Percentiles rank a stretch among this genome's conserved stretches.
These are phyloP conservation scores for Sebastes iracundus DNA, from an alignment of 2,797 vertebrate genomes.

Conservation along the genomic window DNA sequence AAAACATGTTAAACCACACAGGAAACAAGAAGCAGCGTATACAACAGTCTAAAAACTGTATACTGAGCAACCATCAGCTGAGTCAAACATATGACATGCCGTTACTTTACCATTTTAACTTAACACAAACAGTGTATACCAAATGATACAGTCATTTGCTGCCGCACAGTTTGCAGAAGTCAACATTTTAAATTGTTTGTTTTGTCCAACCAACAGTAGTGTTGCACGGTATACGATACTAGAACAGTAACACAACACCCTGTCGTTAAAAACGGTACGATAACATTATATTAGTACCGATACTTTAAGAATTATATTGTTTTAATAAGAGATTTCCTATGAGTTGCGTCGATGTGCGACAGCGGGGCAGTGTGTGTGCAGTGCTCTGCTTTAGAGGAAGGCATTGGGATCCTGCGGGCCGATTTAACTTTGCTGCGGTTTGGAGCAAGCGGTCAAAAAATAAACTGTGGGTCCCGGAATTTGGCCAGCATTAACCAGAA, in stretches of 20 bases:
- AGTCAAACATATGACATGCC: not conserved
- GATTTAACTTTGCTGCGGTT: not conserved
- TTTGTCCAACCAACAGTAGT: not conserved
- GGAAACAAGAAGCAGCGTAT: constrained; percentile 52
- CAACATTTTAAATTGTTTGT: too few relatives aligned
- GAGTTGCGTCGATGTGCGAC: too few relatives aligned
- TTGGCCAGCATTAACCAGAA: not conserved
- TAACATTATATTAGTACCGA: not conserved
- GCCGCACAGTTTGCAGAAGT: too few relatives aligned
- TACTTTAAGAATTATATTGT: not conserved
- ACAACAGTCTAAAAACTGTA: constrained; percentile 6
- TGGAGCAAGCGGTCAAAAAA: not conserved
- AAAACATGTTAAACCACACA: constrained; percentile 60
- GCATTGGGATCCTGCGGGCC: too few relatives aligned
- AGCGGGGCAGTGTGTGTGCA: too few relatives aligned
- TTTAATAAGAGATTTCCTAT: not conserved
- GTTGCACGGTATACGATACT: not conserved
- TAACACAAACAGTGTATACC: not conserved
- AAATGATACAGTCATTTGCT: not conserved
- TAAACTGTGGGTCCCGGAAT: too few relatives aligned
- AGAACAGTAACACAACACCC: not conserved
- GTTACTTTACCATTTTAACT: not conserved
- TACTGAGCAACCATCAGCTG: not conserved
- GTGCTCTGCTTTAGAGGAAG: too few relatives aligned
- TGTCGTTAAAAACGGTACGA: not conserved